Evolutionary conservation across 2,888 invertebrate species (phyloP).

Genomic region (Cartodere bifasciata): DNA sequence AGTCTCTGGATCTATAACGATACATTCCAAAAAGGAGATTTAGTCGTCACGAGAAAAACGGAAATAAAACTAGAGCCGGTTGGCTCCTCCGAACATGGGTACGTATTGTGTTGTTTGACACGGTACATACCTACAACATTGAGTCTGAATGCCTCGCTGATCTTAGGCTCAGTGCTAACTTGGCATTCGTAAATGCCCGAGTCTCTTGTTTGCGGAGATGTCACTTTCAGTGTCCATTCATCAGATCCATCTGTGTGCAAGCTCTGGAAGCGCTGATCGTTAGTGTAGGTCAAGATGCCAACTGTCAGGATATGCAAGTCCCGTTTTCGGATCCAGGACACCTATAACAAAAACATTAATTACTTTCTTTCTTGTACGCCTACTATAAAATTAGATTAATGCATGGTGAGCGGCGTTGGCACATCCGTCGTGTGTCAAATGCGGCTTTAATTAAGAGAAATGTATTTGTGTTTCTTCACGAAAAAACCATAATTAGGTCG

Average conservation of each 20-base stretch:
- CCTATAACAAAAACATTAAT: conserved; percentile 39
- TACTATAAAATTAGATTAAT: not conserved
- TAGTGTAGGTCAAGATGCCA: conserved; percentile 59
- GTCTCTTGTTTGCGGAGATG: conserved; percentile 54
- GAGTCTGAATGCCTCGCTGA: conserved; percentile 59
- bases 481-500: too few relatives aligned
- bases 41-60: too few relatives aligned
- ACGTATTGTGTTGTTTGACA: too few relatives aligned
- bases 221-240: conserved; percentile 60
- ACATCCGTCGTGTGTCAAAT: too few relatives aligned
- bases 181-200: conserved; percentile 64
- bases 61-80: too few relatives aligned
- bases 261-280: conserved; percentile 59
- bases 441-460: too few relatives aligned
- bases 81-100: too few relatives aligned
- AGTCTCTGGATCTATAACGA: too few relatives aligned
- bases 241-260: conserved; percentile 58
- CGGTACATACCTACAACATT: conserved; percentile 62
- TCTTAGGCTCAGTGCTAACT: conserved; percentile 67
- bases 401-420: too few relatives aligned
- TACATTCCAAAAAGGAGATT: too few relatives aligned
- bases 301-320: conserved; percentile 68
- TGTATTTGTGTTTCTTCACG: too few relatives aligned
- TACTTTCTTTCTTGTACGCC: not conserved
- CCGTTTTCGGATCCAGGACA: conserved; percentile 75